Evolutionary conservation across 1,140 invertebrate genomes (phyloP).

Genomic region (Agraylea sexmaculata): DNA sequence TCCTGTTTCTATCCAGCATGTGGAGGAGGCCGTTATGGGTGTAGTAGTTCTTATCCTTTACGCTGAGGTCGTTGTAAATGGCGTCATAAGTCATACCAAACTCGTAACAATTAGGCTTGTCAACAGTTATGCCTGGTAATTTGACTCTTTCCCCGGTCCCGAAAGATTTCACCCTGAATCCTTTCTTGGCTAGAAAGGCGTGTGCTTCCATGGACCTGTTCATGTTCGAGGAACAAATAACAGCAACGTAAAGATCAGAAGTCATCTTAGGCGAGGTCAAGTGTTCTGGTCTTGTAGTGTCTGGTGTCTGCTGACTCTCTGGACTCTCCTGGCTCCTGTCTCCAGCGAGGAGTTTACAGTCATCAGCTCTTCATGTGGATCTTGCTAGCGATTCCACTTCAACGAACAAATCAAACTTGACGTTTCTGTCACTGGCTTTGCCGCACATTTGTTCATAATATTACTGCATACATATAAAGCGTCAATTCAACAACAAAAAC

Average conservation of each 20-base stretch:
- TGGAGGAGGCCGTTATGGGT: conserved; percentile 97
- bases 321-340: no score
- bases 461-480: no score
- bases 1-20: conserved; percentile 94
- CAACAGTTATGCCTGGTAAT: conserved; percentile 85
- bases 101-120: conserved; percentile 96
- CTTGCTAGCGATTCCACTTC: no score
- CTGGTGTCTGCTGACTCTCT: no score
- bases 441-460: no score
- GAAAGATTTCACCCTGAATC: conserved; percentile 91
- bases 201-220: conserved; percentile 99
- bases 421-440: no score
- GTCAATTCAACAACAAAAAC: no score
- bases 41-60: conserved; percentile 84
- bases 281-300: no score
- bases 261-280: no score
- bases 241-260: conserved; percentile 70
- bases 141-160: conserved; percentile 98
- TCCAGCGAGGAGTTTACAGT: no score
- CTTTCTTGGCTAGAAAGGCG: conserved; percentile 92
- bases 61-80: conserved; percentile 90
- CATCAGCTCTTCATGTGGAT: no score
- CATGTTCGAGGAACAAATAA: conserved; percentile 98
- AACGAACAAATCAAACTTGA: no score
- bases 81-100: conserved; percentile 94